Evolutionary conservation across 2,888 invertebrate genomes (phyloP), one percentile per base, ranked within the genome.

Genomic region (Eudasyphora cyanicolor): DNA sequence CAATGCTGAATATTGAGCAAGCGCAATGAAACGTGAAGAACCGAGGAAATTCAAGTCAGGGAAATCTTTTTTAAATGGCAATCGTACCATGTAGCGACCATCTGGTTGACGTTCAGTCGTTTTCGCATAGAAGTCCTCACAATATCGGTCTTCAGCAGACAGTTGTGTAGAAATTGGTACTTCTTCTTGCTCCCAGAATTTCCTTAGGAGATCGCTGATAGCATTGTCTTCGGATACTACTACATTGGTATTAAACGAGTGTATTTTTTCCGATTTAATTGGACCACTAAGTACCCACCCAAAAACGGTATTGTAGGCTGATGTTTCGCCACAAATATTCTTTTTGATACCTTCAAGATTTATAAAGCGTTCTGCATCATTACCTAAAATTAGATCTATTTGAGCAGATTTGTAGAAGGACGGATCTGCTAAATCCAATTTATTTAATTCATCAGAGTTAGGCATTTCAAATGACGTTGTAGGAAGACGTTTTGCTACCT

Each of bases 1-100:
- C 45, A 60, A 57, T 29, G 60, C 7, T 1, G 70, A 29, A 29
- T 60, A 77, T 49, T 77, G 45, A 24, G 29, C 77, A 14, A 77
- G 35, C 2, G 71, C 71, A 6, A n/a, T 27, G 14, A 27, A 24
- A 3, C 21, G 8, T 1, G 14, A 71, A 4, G 24, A 51, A 51
- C n/a, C 77, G 49, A 19, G 73, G 71, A 0, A 38, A 27, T 1
- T 77, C 69, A 14, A n/a, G n/a, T 73, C 45, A 4, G 67, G 74
- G 54, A 62, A 83, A 27, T 60, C 38, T 0, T 14, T 12, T 57
- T 73, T 82, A 14, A 79, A 79, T 7, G 76, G 79, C 1, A 64
- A 7, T 2, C 12, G 1, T 2, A 64, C 38, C 2, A 67, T 24
- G n/a, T 67, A 67, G 3, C 67, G 42, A 4, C 67, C 42, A 1